Evolutionary conservation across 2,113 vertebrate genomes (phyloP).

Genomic region (Elanoides forficatus): DNA sequence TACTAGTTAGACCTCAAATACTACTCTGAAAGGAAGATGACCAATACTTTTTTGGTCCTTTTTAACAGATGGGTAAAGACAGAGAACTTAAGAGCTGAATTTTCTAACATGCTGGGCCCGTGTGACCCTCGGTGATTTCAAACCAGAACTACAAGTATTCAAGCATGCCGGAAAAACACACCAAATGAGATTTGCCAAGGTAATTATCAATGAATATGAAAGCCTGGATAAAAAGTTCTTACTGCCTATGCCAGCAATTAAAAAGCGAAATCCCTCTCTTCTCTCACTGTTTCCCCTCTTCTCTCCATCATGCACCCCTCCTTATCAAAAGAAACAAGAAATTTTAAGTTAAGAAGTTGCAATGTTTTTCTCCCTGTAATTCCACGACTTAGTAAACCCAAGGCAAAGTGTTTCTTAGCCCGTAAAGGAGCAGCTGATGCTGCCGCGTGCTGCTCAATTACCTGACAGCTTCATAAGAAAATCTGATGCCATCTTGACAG

Average conservation of each 20-base stretch:
- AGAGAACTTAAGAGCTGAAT: background rate
- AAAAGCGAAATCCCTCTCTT: background rate
- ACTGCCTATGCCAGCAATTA: background rate
- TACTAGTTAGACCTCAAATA: background rate
- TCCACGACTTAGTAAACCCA: background rate
- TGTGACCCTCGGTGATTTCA: background rate
- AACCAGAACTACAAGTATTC: background rate
- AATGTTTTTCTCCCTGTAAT: background rate
- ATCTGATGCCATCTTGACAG: conserved; percentile 96
- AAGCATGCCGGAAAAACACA: background rate
- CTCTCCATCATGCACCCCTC: background rate
- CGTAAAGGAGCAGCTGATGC: background rate
- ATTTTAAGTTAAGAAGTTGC: background rate
- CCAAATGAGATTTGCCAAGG: background rate
- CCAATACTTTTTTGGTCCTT: background rate
- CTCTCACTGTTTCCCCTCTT: background rate
- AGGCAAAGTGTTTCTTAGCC: background rate
- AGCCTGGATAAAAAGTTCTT: background rate
- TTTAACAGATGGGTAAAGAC: background rate
- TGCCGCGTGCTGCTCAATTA: conserved; percentile 57
- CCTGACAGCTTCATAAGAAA: conserved; percentile 99
- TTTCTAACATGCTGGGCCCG: background rate
- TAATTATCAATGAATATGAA: background rate
- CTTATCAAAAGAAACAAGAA: background rate
- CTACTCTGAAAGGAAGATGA: background rate